Base-by-base conservation (phyloP, 30 jellyfish, hydroid and myxozoan species). In the Calvadosia cruxmelitensis region DNA sequence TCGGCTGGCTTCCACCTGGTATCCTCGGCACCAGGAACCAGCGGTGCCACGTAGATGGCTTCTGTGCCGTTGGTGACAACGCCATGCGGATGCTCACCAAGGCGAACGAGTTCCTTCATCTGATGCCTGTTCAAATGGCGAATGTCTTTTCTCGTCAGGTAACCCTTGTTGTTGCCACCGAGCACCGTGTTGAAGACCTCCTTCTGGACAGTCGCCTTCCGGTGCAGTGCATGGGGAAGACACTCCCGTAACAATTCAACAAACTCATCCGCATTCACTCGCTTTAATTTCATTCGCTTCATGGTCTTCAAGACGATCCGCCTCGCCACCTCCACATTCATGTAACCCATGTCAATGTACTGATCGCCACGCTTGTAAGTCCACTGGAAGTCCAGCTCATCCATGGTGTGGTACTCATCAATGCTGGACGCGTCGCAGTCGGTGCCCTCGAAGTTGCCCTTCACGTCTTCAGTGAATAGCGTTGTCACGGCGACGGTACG, bases 281-380 rank as follows among this genome's bases (percentile, higher is more conserved):
- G 10, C 20, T 42, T 42, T 20, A 42, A 42, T 42, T 42, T 42
- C 15, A 5, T 10, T 20, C 20, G 15, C 57, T 5, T 42, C 57
- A 42, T 42, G 20, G 10, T 10, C 10, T 42, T 42, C 10, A 42
- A 5, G 20, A 42, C 10, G 10, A 42, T 69, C 0, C 49, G 27
- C 12, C 84, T 67, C 36, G 69, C 78, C 25, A 78, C 76, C 52
- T 85, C 80, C 31, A 66, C 93, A 74, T 85, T 85, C 90, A 78
- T 78, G 81, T 71, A 85, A 0, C 95, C 95, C 95, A 85, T 85
- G 33, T 85, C 95, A 61, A 85, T 78, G 28, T 84, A 75, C 49
- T 33, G 57, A 61, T 85, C 95, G 2, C 95, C 95, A 66, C 77
- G 72, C 68, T 78, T 85, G 91, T 85, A 85, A 12, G 95, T 78